Evolutionary conservation across 1,140 invertebrate genomes (phyloP).

Genomic region (Bombus huntii): DNA sequence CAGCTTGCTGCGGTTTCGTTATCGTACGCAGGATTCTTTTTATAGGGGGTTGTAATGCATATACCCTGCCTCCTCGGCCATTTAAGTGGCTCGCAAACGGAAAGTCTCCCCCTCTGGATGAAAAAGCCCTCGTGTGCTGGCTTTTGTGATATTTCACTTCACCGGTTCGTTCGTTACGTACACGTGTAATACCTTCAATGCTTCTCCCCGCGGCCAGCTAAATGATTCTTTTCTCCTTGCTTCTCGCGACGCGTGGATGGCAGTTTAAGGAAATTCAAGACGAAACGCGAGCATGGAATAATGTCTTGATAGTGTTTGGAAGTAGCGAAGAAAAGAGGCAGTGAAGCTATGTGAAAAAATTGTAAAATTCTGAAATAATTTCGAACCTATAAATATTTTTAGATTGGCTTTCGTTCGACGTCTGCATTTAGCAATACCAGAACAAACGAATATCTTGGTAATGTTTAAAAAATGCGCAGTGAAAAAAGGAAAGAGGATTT

Average conservation of each 20-base stretch:
- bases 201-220: constrained; percentile 25
- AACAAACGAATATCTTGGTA: too few relatives aligned
- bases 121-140: constrained; percentile 42
- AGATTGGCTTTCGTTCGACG: too few relatives aligned
- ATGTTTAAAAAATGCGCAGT: too few relatives aligned
- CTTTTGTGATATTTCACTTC: constrained; percentile 59
- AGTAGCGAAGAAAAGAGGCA: background rate
- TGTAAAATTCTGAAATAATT: background rate
- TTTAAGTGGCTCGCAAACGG: constrained; percentile 58
- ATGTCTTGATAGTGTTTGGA: background rate
- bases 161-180: constrained; percentile 49
- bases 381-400: too few relatives aligned
- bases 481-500: too few relatives aligned
- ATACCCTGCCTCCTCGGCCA: constrained; percentile 36
- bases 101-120: constrained; percentile 43
- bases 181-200: constrained; percentile 33
- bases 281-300: background rate
- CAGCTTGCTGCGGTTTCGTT: constrained; percentile 54
- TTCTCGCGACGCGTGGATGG: background rate
- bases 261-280: background rate
- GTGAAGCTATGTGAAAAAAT: background rate
- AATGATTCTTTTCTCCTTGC: constrained; percentile 16
- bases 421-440: too few relatives aligned
- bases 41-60: constrained; percentile 36
- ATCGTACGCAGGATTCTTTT: constrained; percentile 48